A percentile compares a stretch with the other conserved stretches of the same genome.
Conservation (phyloP, 2,888 invertebrate species). For the Microctonus hyperodae region DNA sequence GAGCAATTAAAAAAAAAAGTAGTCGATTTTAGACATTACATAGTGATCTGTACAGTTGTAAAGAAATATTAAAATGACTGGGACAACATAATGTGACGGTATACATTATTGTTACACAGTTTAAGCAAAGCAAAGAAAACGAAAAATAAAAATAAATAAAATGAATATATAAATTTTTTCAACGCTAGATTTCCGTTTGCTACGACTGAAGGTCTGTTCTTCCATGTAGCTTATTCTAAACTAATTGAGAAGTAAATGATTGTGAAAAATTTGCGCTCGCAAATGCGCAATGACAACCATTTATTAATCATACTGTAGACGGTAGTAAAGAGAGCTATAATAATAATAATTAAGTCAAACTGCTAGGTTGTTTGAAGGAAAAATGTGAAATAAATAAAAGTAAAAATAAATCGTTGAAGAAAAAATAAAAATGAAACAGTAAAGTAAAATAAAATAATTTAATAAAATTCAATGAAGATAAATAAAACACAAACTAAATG, state of each 20-base stretch:
- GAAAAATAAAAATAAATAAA: neutral
- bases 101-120: too few species aligned
- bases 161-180: conserved; percentile 1
- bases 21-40: too few species aligned
- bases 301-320: conserved; percentile 26
- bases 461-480: conserved; percentile 20
- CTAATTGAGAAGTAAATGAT: conserved; percentile 41
- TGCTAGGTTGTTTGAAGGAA: neutral
- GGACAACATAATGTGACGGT: too few species aligned
- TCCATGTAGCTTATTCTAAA: conserved; percentile 60
- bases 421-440: neutral
- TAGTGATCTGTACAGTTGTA: too few species aligned
- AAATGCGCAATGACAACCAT: conserved; percentile 26
- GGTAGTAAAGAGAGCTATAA: neutral
- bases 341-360: conserved; percentile 22
- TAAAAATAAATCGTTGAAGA: neutral
- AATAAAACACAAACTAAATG: conserved; percentile 34
- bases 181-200: conserved; percentile 47
- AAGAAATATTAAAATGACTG: too few species aligned
- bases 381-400: conserved; percentile 15
- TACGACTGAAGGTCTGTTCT: conserved; percentile 59
- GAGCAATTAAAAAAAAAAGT: too few species aligned
- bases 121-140: too few species aligned
- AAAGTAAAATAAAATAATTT: conserved; percentile 13
- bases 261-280: conserved; percentile 2